Evolutionary conservation across 2,888 invertebrate genomes (phyloP), one percentile per base, ranked within the genome.

Genomic region (Digitonthophagus gazella): DNA sequence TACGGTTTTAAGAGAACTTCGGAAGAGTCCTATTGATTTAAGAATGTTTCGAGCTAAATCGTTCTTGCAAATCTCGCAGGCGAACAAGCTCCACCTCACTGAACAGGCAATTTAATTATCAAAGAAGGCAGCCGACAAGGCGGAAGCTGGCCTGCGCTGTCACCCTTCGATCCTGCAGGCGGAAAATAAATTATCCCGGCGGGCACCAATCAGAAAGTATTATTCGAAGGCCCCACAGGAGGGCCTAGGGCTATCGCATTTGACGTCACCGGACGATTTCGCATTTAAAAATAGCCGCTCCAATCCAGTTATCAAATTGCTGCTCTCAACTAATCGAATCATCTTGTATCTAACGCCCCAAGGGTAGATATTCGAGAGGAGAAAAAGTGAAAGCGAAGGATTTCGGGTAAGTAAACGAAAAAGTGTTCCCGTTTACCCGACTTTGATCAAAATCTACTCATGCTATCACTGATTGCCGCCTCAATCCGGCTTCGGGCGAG

Each of bases 101-200:
- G 28, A 44, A 8, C 58, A 15, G 4, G 16, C 61, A 61, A 61
- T 61, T 61, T 61, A 61, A 61, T 61, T 61, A 61, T n/a, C 20
- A 44, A 44, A 19, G 19, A n/a, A 61, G 61, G 16, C 61, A n/a
- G 61, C 61, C 19, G 61, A 20, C 61, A 20, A 20, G 16, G 58
- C 18, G 18, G 58, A 58, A 15, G 58, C 15, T 18, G 61, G n/a
- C 61, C 6, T 61, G n/a, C 61, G 20, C 61, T 61, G 61, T 61
- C 61, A 61, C 61, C 18, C 18, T 61, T 61, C 61, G 61, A 61
- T 61, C 61, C 61, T 19, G 15, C 15, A 15, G 18, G 19, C 18
- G 19, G 61, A 61, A 61, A 61, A 61, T 20, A 61, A 61, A 61
- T 61, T 61, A 61, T 61, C 61, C 61, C 61, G 6, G n/a, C 61